Base-by-base conservation (phyloP, 2,113 vertebrate genomes). In the Lepisosteus oculatus region DNA sequence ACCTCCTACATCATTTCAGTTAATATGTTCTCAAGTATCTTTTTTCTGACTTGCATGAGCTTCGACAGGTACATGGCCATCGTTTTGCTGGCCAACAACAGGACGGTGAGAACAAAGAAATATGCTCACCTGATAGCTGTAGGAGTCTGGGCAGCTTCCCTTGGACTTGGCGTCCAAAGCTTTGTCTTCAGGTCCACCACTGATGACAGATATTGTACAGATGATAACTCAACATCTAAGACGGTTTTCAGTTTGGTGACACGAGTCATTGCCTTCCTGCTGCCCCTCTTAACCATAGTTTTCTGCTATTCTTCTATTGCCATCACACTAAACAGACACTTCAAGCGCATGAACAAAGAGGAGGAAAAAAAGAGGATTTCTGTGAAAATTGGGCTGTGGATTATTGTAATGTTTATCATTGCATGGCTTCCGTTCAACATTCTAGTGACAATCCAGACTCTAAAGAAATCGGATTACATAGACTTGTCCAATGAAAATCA, bases 11-110 rank as follows among this genome's bases (percentile, higher is more conserved):
- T 78, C 41, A 65, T 76, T 17, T 61, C 55, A 11, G 72, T 78
- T 13, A 78, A 78, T 61, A 78, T 78, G 77, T 72, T 75, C 41
- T 73, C 77, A n/a, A 78, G 69, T 69, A 72, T 78, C 42, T 78
- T 72, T 62, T 72, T 73, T 68, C 41, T 78, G 15, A 69, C 70
- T 7, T 75, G 68, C 61, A 73, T 78, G 64, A 76, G 77, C 11
- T 8, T 72, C 2, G 77, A 78, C 73, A 69, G 77, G 55, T 78
- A 72, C 65, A 61, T 72, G 69, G 74, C 73, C 41, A 67, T 78
- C 6, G 77, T 78, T 44, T 17, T 69, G 47, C 15, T 69, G 42
- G n/a, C 55, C 63, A 15, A 71, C 51, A 71, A 44, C 44, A 43
- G 69, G 41, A 43, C 3, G 2, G 12, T 69, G 64, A 66, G 77